Evolutionary conservation across 2,888 invertebrate species (phyloP).

Genomic region (Kryphioiulus occultus): DNA sequence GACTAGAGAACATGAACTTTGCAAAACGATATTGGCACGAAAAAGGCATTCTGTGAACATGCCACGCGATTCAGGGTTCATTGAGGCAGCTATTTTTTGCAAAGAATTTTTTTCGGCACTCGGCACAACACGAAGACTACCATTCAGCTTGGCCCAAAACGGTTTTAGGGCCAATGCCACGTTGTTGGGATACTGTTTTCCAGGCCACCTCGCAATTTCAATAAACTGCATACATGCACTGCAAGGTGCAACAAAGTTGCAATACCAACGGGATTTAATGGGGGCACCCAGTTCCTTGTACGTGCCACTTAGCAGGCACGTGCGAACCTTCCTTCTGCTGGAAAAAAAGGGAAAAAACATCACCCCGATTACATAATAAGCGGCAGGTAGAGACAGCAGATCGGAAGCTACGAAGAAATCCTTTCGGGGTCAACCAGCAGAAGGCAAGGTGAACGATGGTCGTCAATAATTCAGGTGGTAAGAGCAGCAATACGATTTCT

Average conservation of each 20-base stretch:
- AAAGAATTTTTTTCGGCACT: neutral
- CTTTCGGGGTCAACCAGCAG: neutral
- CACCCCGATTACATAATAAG: neutral
- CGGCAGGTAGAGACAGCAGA: neutral
- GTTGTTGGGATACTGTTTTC: neutral
- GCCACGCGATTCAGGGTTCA: neutral
- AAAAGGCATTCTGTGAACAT: neutral
- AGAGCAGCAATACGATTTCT: neutral
- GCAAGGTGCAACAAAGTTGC: neutral
- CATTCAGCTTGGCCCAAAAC: neutral
- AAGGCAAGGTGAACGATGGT: too few species aligned
- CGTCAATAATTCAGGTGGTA: too few species aligned
- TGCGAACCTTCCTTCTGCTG: neutral
- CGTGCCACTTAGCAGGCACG: constrained; percentile 1
- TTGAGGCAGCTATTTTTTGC: neutral
- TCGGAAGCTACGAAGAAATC: neutral
- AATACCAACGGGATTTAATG: neutral
- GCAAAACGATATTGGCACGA: neutral
- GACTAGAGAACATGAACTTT: neutral
- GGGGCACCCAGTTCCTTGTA: neutral
- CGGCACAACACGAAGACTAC: neutral
- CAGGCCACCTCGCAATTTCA: neutral
- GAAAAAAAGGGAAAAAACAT: neutral
- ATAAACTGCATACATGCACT: neutral
- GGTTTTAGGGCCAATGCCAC: neutral